Evolutionary conservation across 2,113 vertebrate genomes (phyloP), one percentile per base, ranked within the genome.

Genomic region (Echinops telfairi): DNA sequence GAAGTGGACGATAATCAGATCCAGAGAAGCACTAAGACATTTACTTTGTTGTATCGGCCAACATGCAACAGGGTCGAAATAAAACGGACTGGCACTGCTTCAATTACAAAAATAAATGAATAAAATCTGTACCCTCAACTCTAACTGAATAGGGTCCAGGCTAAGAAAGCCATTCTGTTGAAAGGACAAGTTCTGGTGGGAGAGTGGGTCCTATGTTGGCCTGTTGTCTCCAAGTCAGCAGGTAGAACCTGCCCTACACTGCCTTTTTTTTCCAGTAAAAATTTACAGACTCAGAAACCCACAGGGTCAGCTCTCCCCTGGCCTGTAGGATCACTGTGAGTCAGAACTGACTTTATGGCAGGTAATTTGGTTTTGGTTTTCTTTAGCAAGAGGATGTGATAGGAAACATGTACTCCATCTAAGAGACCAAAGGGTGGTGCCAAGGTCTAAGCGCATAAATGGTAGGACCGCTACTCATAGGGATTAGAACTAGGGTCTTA

Each of bases 1-100:
- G 15, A 83, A 43, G 15, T 36, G 17, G 66, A 76, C 64, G 88
- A 93, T 75, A 66, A 85, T 81, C 68, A 81, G 33, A 70, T 80
- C 17, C 20, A 43, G 58, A 58, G 60, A 82, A 81, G 11, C 3
- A 16, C 43, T 43, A 22, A 19, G 3, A 5, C 73, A 66, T 90
- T 80, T 47, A 60, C 23, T 83, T 29, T 17, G 9, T 79, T 78
- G 31, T 57, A 77, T 70, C 60, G 40, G 71, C 43, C 53, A 58
- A 68, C 82, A 19, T 81, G 43, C 8, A 36, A 62, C 25, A 36
- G 64, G 60, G 62, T 71, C 89, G 81, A 82, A 70, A 16, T 60
- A 57, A 57, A 86, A 71, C n/a, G 12, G 14, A 89, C 1, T 60
- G 47, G 57, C 14, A n/a, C 6, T 8, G 17, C 36, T 93, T 36